Evolutionary conservation across 2,888 invertebrate genomes (phyloP).

Genomic region (Drosophila borealis): DNA sequence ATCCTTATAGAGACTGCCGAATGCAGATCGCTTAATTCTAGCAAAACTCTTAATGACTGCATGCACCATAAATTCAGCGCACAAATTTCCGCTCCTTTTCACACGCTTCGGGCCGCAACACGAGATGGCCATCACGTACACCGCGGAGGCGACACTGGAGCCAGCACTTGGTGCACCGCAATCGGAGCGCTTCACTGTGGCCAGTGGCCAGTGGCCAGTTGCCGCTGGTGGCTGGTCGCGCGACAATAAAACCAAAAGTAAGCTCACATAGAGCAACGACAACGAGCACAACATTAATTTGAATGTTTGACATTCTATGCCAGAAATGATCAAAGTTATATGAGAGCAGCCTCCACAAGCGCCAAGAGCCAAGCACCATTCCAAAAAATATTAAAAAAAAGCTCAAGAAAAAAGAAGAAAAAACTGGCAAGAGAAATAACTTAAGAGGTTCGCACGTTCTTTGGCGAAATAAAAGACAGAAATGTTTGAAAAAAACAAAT

Average conservation of each 20-base stretch:
- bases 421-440: constrained; percentile 6
- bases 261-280: constrained; percentile 18
- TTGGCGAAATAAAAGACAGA: constrained; percentile 40
- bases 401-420: neutral
- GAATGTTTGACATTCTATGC: constrained; percentile 69
- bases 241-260: constrained; percentile 41
- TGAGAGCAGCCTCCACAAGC: constrained; percentile 38
- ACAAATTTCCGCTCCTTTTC: constrained; percentile 57
- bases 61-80: constrained; percentile 61
- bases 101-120: constrained; percentile 59
- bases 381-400: neutral
- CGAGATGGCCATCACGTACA: constrained; percentile 32
- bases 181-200: constrained; percentile 24
- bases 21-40: constrained; percentile 43
- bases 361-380: neutral
- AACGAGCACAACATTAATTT: constrained; percentile 55
- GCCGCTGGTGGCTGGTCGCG: constrained; percentile 35
- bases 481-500: constrained; percentile 16
- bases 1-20: neutral
- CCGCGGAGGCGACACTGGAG: constrained; percentile 14
- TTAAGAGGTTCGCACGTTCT: constrained; percentile 58
- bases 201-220: neutral
- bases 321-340: constrained; percentile 64
- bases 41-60: constrained; percentile 70
- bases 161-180: constrained; percentile 14